A percentile compares a stretch with the other conserved stretches of the same genome.
Conservation (phyloP, 2,888 invertebrate genomes). For the Cheiracanthium punctorium region DNA sequence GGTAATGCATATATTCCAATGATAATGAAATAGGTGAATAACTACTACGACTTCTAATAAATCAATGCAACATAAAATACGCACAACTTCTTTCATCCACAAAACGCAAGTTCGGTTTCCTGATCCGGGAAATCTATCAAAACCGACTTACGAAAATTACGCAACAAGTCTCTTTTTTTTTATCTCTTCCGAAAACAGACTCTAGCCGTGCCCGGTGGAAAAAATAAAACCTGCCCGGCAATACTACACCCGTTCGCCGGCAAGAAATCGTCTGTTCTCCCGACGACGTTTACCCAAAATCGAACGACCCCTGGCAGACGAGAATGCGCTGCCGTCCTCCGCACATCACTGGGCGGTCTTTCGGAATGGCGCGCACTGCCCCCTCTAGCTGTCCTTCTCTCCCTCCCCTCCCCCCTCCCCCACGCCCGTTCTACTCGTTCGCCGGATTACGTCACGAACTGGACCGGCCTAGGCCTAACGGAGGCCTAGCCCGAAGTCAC, state of each 20-base stretch:
- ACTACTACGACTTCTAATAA: too few species aligned
- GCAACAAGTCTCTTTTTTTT: too few species aligned
- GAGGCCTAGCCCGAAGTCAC: slow-evolving; percentile 44
- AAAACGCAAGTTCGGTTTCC: too few species aligned
- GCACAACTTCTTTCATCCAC: too few species aligned
- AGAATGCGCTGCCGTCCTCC: slow-evolving; percentile 17
- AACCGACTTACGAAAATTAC: too few species aligned
- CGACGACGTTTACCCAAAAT: neutral
- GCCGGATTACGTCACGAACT: slow-evolving; percentile 55
- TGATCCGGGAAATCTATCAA: too few species aligned
- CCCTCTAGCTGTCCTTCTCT: slow-evolving; percentile 22
- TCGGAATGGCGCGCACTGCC: slow-evolving; percentile 36
- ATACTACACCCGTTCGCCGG: neutral
- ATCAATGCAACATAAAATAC: neutral
- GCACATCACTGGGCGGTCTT: slow-evolving; percentile 50
- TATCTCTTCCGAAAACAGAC: too few species aligned
- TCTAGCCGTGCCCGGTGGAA: too few species aligned
- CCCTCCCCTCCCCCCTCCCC: slow-evolving; percentile 8
- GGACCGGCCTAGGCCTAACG: slow-evolving; percentile 62
- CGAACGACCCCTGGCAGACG: neutral
- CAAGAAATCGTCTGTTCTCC: neutral
- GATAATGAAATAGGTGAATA: too few species aligned
- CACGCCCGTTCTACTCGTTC: slow-evolving; percentile 8
- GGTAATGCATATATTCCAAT: too few species aligned
- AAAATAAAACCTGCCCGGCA: neutral